Evolutionary conservation across 2,888 invertebrate genomes (phyloP), one percentile per base, ranked within the genome.

Genomic region (Harpagoxenus sublaevis): DNA sequence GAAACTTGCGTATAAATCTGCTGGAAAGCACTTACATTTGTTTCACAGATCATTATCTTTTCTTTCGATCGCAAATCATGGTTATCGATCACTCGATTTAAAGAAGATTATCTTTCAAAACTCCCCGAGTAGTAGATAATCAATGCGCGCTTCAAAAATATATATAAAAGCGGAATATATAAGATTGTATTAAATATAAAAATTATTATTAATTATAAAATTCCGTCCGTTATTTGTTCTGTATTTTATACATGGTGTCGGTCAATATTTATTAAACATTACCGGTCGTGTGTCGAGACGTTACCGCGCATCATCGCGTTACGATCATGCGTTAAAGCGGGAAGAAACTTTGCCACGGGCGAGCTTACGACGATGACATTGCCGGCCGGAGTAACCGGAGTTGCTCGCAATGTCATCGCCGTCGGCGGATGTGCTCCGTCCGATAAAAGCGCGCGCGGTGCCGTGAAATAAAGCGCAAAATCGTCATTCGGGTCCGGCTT

Each of bases 261-360:
- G 28, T 8, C 6, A 8, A 6, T 62, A 18, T 62, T 62, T 39
- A 45, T 23, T 18, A 45, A 62, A 12, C 45, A 48, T 51, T 3
- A 23, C 18, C n/a, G 31, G 53, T 42, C 9, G 5, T 31, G 5
- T 31, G 66, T 88, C 82, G 71, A 74, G 79, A 83, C 65, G 65
- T 75, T 65, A 70, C 55, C 39, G 82, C 78, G 57, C 83, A 75
- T 82, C 8, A 78, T 77, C 84, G 85, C 73, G 84, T 88, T 87
- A 88, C 86, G 87, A 90, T 75, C 84, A 60, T 53, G 82, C 84
- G 79, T 86, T 85, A 88, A 88, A 86, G 39, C 42, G 70, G 15
- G 2, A 66, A 45, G 57, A 74, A 86, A 78, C 53, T 82, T 82
- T 35, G 42, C 39, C 79, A 62, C 57, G 70, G 62, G 71, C 85